phyloP scores from a whole-genome alignment of 1,140 invertebrate species.

The Macrobrachium nipponense region DNA sequence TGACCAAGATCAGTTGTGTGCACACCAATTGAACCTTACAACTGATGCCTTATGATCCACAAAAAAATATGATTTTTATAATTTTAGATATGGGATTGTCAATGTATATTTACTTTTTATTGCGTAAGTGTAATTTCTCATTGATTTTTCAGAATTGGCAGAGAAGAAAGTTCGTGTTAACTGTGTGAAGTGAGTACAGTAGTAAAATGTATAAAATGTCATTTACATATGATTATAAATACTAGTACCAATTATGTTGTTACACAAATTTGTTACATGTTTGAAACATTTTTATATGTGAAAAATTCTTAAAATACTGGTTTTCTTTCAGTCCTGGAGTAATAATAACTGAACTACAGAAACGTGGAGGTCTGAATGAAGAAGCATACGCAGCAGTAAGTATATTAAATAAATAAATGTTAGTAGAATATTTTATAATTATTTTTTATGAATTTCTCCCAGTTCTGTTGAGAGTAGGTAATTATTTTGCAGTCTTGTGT shows the following conservation, averaged over 20 bases:
- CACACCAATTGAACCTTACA: too few species aligned
- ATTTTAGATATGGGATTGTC: too few species aligned
- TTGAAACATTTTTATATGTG: background rate
- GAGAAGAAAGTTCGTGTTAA: slow-evolving; percentile 65
- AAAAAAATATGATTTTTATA: too few species aligned
- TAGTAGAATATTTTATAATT: too few species aligned
- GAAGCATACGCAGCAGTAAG: slow-evolving; percentile 68
- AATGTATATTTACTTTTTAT: too few species aligned
- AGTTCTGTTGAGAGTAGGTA: too few species aligned
- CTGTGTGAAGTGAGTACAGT: slow-evolving; percentile 66
- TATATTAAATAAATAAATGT: background rate
- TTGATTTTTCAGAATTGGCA: slow-evolving; percentile 66
- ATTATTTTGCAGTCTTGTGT: too few species aligned
- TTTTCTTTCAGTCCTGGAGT: slow-evolving; percentile 72
- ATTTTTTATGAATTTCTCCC: too few species aligned
- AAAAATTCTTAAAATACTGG: too few species aligned
- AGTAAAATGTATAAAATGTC: background rate
- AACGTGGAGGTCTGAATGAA: slow-evolving; percentile 72
- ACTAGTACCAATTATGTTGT: background rate
- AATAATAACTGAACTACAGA: slow-evolving; percentile 76
- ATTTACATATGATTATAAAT: slow-evolving; percentile 7
- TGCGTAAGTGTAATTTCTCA: too few species aligned
- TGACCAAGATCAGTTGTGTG: too few species aligned
- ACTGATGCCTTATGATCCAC: too few species aligned
- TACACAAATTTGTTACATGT: background rate